phyloP scores from a whole-genome alignment of 1,140 invertebrate species.

The Lepidurus packardi region DNA sequence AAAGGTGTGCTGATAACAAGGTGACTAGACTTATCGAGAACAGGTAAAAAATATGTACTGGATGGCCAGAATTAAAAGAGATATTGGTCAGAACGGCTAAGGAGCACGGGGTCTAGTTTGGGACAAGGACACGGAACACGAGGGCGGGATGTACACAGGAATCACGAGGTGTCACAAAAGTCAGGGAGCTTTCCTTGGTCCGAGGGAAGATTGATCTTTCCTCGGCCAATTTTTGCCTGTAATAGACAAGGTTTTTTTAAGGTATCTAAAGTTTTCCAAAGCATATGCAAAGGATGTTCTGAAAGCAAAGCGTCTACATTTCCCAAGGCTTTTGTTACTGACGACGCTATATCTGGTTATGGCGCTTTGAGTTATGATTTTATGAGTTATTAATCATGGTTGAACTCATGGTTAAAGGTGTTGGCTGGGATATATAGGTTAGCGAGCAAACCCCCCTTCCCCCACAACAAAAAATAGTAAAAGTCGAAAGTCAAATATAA shows the following conservation, averaged over 20 bases:
- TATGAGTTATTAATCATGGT: not conserved
- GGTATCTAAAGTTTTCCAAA: not conserved
- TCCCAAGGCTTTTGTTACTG: not conserved
- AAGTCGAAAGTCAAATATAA: conserved; percentile 4
- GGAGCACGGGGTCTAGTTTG: too few species aligned
- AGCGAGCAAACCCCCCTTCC: not conserved
- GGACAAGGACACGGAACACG: too few species aligned
- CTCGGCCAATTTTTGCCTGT: not conserved
- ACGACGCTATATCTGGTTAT: not conserved
- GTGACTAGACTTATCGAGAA: too few species aligned
- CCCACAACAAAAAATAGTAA: not conserved
- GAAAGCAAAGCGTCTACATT: not conserved
- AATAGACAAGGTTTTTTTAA: not conserved
- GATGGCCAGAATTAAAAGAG: too few species aligned
- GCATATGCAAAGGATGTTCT: not conserved
- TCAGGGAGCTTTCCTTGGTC: too few species aligned
- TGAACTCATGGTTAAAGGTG: not conserved
- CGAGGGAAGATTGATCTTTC: too few species aligned
- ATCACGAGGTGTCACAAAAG: too few species aligned
- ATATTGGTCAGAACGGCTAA: too few species aligned
- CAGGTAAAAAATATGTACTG: too few species aligned
- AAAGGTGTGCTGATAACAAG: too few species aligned
- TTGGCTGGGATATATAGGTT: conserved; percentile 12
- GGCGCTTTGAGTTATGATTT: conserved; percentile 1
- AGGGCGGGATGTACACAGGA: too few species aligned